phyloP scores from a whole-genome alignment of 2,797 vertebrate genomes.

The Zenarchopterus dispar region DNA sequence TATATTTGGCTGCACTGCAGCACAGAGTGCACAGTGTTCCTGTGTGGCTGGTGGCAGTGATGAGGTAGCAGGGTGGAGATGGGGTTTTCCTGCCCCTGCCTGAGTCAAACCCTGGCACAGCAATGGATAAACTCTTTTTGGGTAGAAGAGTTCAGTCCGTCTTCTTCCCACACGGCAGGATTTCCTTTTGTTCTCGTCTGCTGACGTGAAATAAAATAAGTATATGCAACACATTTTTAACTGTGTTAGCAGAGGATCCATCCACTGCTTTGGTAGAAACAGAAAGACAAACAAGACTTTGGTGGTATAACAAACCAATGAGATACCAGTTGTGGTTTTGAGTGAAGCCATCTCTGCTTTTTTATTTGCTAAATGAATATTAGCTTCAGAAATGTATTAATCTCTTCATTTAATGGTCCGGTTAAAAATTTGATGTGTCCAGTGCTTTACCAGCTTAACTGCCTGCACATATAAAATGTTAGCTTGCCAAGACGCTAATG shows the following conservation, averaged over 20 bases:
- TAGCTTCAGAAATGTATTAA: neutral
- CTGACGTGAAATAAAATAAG: slow-evolving; percentile 23
- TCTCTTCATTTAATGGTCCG: too few relatives aligned
- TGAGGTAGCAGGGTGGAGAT: slow-evolving; percentile 78
- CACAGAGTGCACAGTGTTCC: slow-evolving; percentile 72
- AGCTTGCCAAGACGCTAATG: neutral
- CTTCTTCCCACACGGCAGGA: slow-evolving; percentile 65
- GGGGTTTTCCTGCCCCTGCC: slow-evolving; percentile 73
- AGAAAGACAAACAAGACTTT: neutral
- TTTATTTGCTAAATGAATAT: neutral
- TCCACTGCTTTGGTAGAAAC: neutral
- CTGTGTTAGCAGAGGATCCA: neutral
- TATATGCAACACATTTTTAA: too few relatives aligned
- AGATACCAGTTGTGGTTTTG: neutral
- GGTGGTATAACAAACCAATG: too few relatives aligned
- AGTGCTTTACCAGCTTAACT: neutral
- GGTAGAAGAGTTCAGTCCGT: slow-evolving; percentile 70
- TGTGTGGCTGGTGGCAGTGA: slow-evolving; percentile 71
- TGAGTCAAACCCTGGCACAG: slow-evolving; percentile 60
- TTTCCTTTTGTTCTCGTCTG: slow-evolving; percentile 55
- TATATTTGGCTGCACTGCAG: slow-evolving; percentile 61
- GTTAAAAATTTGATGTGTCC: neutral
- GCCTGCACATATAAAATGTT: neutral
- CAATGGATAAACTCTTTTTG: slow-evolving; percentile 43
- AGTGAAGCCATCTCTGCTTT: neutral